Evolutionary conservation across 2,888 invertebrate genomes (phyloP).

Genomic region (Leptarthrus brevirostris): DNA sequence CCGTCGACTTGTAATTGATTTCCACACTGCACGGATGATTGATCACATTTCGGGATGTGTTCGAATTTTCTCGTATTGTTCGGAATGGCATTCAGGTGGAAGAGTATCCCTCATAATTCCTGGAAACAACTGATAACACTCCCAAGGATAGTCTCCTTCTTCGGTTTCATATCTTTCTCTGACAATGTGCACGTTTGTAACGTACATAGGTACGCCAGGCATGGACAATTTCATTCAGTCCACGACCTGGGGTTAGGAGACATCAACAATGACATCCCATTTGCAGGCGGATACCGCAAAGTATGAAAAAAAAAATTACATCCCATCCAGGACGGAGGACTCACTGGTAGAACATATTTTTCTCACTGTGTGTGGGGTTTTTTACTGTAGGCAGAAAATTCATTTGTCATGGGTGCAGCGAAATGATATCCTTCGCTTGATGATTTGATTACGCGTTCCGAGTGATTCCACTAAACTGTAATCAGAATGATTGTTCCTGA

Average conservation of each 20-base stretch:
- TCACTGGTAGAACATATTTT: not conserved
- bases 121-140: not conserved
- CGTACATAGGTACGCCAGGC: not conserved
- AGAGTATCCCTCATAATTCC: not conserved
- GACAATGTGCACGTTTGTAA: not conserved
- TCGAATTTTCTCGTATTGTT: not conserved
- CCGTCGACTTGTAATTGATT: not conserved
- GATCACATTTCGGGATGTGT: not conserved
- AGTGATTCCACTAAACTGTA: not conserved
- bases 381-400: not conserved
- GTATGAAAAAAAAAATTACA: not conserved
- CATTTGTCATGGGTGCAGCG: not conserved
- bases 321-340: not conserved
- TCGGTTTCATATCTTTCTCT: not conserved
- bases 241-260: not conserved
- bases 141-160: not conserved
- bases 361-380: not conserved
- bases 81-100: not conserved
- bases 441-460: not conserved
- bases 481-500: constrained; percentile 1
- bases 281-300: constrained; percentile 11
- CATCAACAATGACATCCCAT: not conserved
- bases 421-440: constrained; percentile 1
- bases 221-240: constrained; percentile 8
- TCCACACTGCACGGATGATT: not conserved